phyloP scores from a whole-genome alignment of 2,888 invertebrate species.

The Protophormia terraenovae region DNA sequence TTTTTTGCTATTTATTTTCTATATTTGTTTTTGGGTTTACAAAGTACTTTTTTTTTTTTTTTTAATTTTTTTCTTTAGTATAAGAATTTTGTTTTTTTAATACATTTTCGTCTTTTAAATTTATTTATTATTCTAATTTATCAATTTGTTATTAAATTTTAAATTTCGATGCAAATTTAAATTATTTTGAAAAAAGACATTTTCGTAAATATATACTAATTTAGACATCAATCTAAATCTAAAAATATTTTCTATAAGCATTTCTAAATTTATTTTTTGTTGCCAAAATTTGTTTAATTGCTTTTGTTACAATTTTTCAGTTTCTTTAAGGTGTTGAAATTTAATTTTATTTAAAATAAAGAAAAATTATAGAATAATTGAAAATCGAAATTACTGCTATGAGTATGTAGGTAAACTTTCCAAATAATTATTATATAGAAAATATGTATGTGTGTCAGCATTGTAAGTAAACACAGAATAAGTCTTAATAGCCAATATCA shows the following conservation, averaged over 20 bases:
- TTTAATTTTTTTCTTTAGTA: neutral
- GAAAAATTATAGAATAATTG: too few species aligned
- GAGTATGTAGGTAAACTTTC: too few species aligned
- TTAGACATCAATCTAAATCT: neutral
- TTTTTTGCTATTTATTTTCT: neutral
- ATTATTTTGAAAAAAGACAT: neutral
- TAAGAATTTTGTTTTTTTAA: neutral
- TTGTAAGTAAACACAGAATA: too few species aligned
- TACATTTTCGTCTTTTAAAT: too few species aligned
- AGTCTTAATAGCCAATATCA: too few species aligned
- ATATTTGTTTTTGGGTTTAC: neutral
- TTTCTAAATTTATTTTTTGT: neutral
- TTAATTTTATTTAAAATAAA: too few species aligned
- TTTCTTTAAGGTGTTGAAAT: too few species aligned
- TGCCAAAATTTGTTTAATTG: neutral
- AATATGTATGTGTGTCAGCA: too few species aligned
- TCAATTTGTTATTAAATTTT: conserved; percentile 10
- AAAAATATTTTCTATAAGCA: neutral
- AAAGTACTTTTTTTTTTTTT: neutral
- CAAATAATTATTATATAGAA: too few species aligned
- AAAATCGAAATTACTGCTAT: too few species aligned
- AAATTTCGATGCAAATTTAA: conserved; percentile 42
- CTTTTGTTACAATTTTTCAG: neutral
- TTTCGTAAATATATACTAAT: neutral
- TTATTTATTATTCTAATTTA: conserved; percentile 1